Evolutionary conservation across 2,888 invertebrate species (phyloP), one percentile per base, ranked within the genome.

Genomic region (Drosophila yooni): DNA sequence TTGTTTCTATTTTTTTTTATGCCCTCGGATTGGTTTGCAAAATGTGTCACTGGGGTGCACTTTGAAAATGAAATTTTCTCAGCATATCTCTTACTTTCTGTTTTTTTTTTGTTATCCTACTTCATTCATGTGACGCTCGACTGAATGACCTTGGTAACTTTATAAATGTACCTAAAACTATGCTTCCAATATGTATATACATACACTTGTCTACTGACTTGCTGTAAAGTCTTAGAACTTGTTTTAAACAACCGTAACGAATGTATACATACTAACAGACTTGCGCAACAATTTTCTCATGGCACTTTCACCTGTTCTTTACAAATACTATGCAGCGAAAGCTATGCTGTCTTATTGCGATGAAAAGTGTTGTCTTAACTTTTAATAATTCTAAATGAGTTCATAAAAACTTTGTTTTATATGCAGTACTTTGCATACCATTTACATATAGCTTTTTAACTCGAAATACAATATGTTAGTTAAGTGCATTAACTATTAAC

Each of bases 1-100:
- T 25, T 25, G 48, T 13, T 8, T 21, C 29, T 57, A 18, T 21
- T 25, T 46, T 46, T 40, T 46, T 46, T 46, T 25, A 53, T 48
- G 43, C 29, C 60, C 40, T 46, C 48, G 61, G 59, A 70, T 48
- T 69, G 61, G 34, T 48, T 67, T 59, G 43, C 70, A 81, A 83
- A 89, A 91, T 91, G 90, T 88, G 89, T 90, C 90, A 88, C 86
- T 82, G 70, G 90, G 90, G 90, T 89, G 84, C 90, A 91, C 91
- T 91, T 91, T 83, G 80, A 81, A 83, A 88, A 90, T 90, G 86
- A 88, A 88, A 87, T 89, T 87, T 82, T 81, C 75, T 46, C 48
- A 76, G 38, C 63, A 74, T 21, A 73, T 76, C 70, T 76, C 59
- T 40, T 53, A 53, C 53, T 36, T 18, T 27, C 36, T 3, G 25